Evolutionary conservation across 2,888 invertebrate genomes (phyloP).

Genomic region (Corbicula japonica): DNA sequence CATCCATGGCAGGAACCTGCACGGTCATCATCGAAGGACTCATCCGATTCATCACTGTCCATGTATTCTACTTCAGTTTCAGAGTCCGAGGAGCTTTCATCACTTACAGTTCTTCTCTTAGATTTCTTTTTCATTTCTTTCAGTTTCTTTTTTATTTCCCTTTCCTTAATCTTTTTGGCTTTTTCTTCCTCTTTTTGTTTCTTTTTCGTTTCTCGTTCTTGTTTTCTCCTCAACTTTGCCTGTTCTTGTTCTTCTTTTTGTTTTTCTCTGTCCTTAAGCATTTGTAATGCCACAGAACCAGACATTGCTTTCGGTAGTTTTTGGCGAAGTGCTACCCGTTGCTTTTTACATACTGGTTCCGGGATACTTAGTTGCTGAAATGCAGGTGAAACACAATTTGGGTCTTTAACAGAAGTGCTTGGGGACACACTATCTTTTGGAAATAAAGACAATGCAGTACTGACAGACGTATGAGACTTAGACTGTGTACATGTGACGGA

Average conservation of each 20-base stretch:
- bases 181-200: neutral
- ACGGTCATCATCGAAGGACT: no score
- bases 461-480: neutral
- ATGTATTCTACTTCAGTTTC: no score
- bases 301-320: no score
- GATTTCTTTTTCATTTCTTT: neutral
- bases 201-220: neutral
- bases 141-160: neutral
- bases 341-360: neutral
- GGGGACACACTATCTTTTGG: neutral
- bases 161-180: no score
- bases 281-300: no score
- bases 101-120: neutral
- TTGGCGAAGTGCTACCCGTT: neutral
- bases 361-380: neutral
- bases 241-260: slow-evolving; percentile 7
- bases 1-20: neutral
- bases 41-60: no score
- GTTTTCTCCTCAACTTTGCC: neutral
- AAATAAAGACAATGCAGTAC: neutral
- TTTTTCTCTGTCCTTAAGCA: no score
- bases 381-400: neutral
- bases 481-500: no score
- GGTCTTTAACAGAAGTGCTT: slow-evolving; percentile 10
- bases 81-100: neutral